A percentile compares a stretch with the other conserved stretches of the same genome.
These are phyloP conservation scores for Thunnus albacares DNA, from an alignment of 2,797 vertebrate species.

Conservation along the genomic window DNA sequence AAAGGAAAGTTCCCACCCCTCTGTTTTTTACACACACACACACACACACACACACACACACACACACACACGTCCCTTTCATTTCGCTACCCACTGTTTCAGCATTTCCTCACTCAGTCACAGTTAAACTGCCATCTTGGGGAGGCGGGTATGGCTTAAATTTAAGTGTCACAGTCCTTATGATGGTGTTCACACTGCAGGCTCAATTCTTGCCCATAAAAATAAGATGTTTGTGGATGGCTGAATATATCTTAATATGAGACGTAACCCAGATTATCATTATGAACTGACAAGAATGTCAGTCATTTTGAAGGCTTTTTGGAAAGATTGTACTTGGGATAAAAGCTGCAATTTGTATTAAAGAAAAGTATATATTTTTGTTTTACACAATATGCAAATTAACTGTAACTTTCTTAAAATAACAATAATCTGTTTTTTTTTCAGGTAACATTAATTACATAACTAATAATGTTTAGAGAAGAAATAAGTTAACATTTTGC, in stretches of 20 bases:
- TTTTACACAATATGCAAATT: too few species aligned
- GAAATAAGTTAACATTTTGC: too few species aligned
- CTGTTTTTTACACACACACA: slow-evolving; percentile 13
- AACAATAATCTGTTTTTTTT: too few species aligned
- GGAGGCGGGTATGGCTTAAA: slow-evolving; percentile 9
- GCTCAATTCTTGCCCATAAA: neutral
- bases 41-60: slow-evolving; percentile 33
- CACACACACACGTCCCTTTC: slow-evolving; percentile 33
- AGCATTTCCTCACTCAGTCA: slow-evolving; percentile 34
- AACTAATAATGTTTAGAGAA: too few species aligned
- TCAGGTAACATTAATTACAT: too few species aligned
- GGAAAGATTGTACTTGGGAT: too few species aligned
- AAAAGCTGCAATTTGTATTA: too few species aligned
- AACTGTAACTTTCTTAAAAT: too few species aligned
- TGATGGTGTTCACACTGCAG: neutral
- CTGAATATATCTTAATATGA: neutral
- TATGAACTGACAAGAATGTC: neutral
- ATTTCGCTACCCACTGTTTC: slow-evolving; percentile 27
- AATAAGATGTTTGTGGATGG: neutral
- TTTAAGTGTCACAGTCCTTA: neutral
- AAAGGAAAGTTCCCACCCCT: slow-evolving; percentile 58
- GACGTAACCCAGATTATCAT: neutral
- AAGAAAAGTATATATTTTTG: too few species aligned
- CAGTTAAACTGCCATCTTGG: slow-evolving; percentile 68
- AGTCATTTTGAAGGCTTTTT: too few species aligned